Conservation (phyloP, 2,797 vertebrate genomes). For the Sternotherus odoratus region DNA sequence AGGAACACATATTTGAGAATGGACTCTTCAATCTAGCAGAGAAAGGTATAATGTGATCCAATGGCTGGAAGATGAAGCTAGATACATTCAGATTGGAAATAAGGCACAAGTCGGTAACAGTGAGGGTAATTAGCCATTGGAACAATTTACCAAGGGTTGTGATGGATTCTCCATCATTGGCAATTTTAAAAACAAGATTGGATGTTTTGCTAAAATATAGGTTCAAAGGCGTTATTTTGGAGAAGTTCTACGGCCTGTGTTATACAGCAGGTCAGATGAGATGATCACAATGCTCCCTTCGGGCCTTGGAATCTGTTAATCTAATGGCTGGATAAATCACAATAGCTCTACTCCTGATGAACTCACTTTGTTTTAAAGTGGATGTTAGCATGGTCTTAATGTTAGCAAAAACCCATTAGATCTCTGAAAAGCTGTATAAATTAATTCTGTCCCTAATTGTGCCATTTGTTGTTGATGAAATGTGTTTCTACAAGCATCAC, state of each 20-base stretch:
- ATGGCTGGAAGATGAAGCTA: not conserved
- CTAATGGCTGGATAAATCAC: slow-evolving; percentile 7
- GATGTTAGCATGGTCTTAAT: not conserved
- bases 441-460: fast-evolving
- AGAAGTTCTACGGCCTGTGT: not conserved
- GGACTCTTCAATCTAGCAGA: not conserved
- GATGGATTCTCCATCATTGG: not conserved
- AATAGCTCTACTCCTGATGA: not conserved
- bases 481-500: not conserved
- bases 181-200: not conserved
- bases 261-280: not conserved
- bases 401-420: not conserved
- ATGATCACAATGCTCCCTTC: not conserved
- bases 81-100: not conserved
- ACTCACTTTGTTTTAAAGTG: not conserved
- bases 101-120: not conserved
- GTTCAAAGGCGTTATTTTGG: not conserved
- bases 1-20: not conserved
- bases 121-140: not conserved
- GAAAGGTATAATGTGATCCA: not conserved
- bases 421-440: not conserved
- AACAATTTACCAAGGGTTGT: not conserved
- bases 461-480: fast-evolving
- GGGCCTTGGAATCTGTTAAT: not conserved
- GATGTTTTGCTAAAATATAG: not conserved